Evolutionary conservation across 2,888 invertebrate genomes (phyloP).

Genomic region (Eudasyphora cyanicolor): DNA sequence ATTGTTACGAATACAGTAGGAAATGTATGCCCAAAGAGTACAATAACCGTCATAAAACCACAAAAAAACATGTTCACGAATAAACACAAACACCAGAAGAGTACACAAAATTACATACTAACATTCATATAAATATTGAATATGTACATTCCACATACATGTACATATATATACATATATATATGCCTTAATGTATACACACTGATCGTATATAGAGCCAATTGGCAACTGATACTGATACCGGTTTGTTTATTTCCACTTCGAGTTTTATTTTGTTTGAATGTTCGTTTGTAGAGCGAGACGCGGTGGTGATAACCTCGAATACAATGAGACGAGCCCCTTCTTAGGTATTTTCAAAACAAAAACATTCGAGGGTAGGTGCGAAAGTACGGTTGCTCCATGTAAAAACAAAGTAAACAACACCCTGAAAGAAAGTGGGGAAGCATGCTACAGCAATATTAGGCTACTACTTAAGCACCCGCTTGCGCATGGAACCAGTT

Average conservation of each 20-base stretch:
- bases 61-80: too few species aligned
- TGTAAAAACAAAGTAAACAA: too few species aligned
- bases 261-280: background rate
- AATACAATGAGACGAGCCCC: constrained; percentile 58
- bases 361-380: background rate
- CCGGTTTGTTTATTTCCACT: background rate
- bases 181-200: background rate
- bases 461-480: too few species aligned
- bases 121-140: background rate
- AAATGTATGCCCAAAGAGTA: too few species aligned
- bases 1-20: too few species aligned
- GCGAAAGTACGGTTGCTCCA: too few species aligned
- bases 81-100: too few species aligned
- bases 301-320: constrained; percentile 51
- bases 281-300: background rate
- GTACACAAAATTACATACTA: background rate
- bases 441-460: too few species aligned
- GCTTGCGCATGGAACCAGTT: too few species aligned
- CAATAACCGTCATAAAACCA: too few species aligned
- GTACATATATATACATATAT: background rate
- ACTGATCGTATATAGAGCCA: too few species aligned
- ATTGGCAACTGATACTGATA: background rate
- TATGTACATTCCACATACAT: background rate
- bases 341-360: constrained; percentile 40
- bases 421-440: too few species aligned